A percentile compares a stretch with the other conserved stretches of the same genome.
Evolutionary conservation across 1,140 invertebrate species (phyloP).

Genomic region (Drosophila tani): DNA sequence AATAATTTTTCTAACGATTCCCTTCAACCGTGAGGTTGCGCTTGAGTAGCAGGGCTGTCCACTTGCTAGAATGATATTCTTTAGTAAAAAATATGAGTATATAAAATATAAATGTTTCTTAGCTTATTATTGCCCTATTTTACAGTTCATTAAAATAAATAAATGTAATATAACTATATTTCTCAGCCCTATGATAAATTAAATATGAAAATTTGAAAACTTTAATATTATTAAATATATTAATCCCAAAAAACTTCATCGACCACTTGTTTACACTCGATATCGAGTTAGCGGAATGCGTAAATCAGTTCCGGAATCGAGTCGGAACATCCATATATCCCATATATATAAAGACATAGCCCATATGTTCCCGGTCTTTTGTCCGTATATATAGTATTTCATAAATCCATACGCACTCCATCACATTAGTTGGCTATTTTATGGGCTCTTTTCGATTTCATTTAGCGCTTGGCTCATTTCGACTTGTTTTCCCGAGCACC

Average conservation of each 20-base stretch:
- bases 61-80: too few relatives aligned
- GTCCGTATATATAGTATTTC: slow-evolving; percentile 43
- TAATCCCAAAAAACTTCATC: not conserved
- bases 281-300: slow-evolving; percentile 1
- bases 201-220: too few relatives aligned
- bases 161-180: too few relatives aligned
- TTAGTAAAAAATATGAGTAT: too few relatives aligned
- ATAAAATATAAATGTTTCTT: too few relatives aligned
- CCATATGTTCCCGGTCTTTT: slow-evolving; percentile 19
- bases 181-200: too few relatives aligned
- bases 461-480: slow-evolving; percentile 53
- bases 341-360: not conserved
- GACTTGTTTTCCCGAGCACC: slow-evolving; percentile 11
- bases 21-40: not conserved
- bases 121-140: too few relatives aligned
- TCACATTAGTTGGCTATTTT: slow-evolving; percentile 59
- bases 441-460: slow-evolving; percentile 55
- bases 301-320: slow-evolving; percentile 41
- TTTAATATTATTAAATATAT: not conserved
- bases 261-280: not conserved
- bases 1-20: too few relatives aligned
- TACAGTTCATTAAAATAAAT: too few relatives aligned
- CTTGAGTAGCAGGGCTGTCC: too few relatives aligned
- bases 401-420: slow-evolving; percentile 57
- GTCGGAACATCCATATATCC: slow-evolving; percentile 15